Conservation (phyloP, 2,888 invertebrate species). For the Trimorus sp. region DNA sequence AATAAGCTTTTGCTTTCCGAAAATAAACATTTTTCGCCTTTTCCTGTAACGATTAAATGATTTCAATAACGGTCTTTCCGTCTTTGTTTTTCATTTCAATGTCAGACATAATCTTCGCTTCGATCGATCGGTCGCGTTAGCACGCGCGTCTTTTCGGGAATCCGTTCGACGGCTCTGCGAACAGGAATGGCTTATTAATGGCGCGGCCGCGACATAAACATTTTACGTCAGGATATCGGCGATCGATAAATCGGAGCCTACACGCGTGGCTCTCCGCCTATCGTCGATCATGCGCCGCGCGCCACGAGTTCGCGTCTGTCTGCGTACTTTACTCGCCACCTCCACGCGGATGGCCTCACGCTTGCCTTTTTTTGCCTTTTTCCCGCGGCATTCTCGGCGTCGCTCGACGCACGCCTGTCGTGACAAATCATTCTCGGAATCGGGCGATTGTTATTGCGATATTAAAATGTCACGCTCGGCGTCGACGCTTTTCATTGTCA, state of each 20-base stretch:
- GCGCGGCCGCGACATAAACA: conserved; percentile 75
- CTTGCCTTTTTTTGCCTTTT: conserved; percentile 61
- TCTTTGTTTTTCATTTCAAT: no score
- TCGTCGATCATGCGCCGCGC: conserved; percentile 73
- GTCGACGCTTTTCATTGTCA: conserved; percentile 12
- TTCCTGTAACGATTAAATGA: no score
- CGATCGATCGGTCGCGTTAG: no score
- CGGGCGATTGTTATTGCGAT: conserved; percentile 46
- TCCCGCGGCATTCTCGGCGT: conserved; percentile 62
- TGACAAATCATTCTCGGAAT: conserved; percentile 60
- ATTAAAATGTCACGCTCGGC: conserved; percentile 52
- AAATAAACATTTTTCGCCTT: no score
- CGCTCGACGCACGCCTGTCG: conserved; percentile 37
- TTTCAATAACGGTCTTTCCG: no score
- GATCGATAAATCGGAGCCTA: conserved; percentile 78
- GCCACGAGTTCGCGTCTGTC: conserved; percentile 33
- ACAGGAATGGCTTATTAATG: conserved; percentile 74
- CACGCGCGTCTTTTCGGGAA: no score
- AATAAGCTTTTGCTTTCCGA: no score
- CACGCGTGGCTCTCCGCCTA: conserved; percentile 68
- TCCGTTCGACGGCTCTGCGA: background rate
- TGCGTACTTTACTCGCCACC: conserved; percentile 57
- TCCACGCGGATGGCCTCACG: conserved; percentile 66
- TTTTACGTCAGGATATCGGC: conserved; percentile 79
- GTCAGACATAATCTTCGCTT: no score